Conservation (phyloP, 2,888 invertebrate genomes). For the Callinectes sapidus region DNA sequence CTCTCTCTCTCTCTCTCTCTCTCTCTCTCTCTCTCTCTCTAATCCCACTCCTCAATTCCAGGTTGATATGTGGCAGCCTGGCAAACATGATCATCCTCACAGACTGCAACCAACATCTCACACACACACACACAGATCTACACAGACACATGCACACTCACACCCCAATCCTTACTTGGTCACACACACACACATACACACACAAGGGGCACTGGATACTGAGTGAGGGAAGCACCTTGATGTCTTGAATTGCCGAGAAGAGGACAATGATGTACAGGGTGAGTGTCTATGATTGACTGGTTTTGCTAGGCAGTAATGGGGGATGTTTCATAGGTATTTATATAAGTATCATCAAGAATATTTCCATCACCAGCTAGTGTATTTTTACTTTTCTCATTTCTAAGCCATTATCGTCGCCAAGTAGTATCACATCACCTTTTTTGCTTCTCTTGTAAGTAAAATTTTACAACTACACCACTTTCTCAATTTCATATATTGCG, state of each 20-base stretch:
- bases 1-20: conserved; percentile 5
- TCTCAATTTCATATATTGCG: too few relatives aligned
- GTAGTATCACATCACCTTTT: too few relatives aligned
- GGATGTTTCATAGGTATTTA: background rate
- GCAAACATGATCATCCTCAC: background rate
- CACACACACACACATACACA: conserved; percentile 1
- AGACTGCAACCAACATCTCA: background rate
- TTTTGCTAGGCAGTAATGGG: background rate
- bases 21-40: conserved; percentile 10
- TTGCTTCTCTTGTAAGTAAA: too few relatives aligned
- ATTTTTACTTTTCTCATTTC: background rate
- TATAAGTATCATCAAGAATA: background rate
- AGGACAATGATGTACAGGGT: background rate
- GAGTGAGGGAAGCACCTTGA: background rate
- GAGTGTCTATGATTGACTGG: background rate
- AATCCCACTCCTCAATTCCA: background rate
- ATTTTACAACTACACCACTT: too few relatives aligned
- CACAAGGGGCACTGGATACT: background rate
- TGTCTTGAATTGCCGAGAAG: background rate
- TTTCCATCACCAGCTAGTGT: too few relatives aligned
- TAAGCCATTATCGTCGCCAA: background rate
- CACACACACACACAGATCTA: background rate
- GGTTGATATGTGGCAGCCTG: background rate
- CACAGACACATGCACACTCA: background rate
- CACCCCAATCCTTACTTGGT: background rate